Evolutionary conservation across 2,797 vertebrate genomes (phyloP), one percentile per base, ranked within the genome.

Genomic region (Erethizon dorsatum): DNA sequence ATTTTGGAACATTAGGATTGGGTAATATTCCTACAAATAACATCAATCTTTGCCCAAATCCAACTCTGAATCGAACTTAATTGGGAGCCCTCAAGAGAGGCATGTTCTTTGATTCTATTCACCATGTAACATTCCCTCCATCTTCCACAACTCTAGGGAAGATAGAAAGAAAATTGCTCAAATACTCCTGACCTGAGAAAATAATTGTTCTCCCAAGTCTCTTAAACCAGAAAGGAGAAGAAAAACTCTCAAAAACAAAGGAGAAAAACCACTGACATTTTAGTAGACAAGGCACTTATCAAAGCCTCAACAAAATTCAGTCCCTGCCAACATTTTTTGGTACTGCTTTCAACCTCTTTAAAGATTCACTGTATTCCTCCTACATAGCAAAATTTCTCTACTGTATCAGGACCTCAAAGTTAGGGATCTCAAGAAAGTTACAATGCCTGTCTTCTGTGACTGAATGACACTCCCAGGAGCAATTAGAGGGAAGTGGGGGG

Each of bases 201-300:
- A 88, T 8, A 89, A 77, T 10, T 92, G 17, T 37, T 95, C 10
- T 95, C 45, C 75, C 54, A 88, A 89, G 47, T 90, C 85, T 88
- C 37, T 18, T 92, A 14, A 37, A 37, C 45, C 22, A 80, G 33
- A 95, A 54, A 17, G 8, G 4, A 61, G 31, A 26, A 90, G 45
- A 91, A 94, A 92, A 85, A 65, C 2, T 14, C 80, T 90, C 54
- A 41, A 14, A 65, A 94, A 77, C 50, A 77, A 56, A 91, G 57
- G 33, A 91, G 18, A 59, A 91, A 94, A 92, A 59, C 17, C 77
- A 77, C 24, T 88, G 73, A 92, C 15, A 50, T 92, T 73, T 97
- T 50, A 91, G 93, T 24, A 28, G n/a, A 73, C 57, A 59, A 69
- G 26, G 59, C 22, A 1, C 41, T 86, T 79, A 26, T 75, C 67